Evolutionary conservation across 2,797 vertebrate species (phyloP).

Genomic region (Pseudochaenichthys georgianus): DNA sequence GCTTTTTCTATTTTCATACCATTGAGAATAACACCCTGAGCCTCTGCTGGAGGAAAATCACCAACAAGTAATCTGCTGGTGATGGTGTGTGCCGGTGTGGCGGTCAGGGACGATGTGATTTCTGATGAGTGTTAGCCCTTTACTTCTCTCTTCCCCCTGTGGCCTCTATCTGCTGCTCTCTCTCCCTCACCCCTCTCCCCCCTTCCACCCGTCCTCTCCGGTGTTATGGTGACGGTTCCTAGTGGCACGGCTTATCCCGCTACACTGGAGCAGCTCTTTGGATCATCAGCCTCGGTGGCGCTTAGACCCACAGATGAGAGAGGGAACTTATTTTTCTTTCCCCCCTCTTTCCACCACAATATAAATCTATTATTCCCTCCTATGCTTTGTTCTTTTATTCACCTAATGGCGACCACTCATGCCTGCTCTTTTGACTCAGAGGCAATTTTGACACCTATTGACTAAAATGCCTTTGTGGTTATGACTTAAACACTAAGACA

Average conservation of each 20-base stretch:
- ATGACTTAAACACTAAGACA: slow-evolving; percentile 17
- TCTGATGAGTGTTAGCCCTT: slow-evolving; percentile 53
- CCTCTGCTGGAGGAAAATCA: slow-evolving; percentile 45
- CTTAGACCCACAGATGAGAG: slow-evolving; percentile 68
- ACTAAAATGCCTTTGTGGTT: slow-evolving; percentile 46
- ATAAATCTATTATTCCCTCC: slow-evolving; percentile 57
- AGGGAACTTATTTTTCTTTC: slow-evolving; percentile 38
- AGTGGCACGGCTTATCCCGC: slow-evolving; percentile 75
- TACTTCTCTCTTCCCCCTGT: slow-evolving; percentile 47
- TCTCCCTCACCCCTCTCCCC: too few species aligned
- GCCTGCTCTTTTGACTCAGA: slow-evolving; percentile 55
- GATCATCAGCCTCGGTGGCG: slow-evolving; percentile 64
- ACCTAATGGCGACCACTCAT: slow-evolving; percentile 45
- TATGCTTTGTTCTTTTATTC: slow-evolving; percentile 69
- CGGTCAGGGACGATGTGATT: slow-evolving; percentile 26
- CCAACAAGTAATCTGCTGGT: slow-evolving; percentile 54
- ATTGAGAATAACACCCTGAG: slow-evolving; percentile 21
- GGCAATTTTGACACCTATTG: slow-evolving; percentile 57
- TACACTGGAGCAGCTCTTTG: slow-evolving; percentile 74
- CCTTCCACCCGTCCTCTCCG: slow-evolving; percentile 3
- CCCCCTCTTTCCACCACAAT: slow-evolving; percentile 45
- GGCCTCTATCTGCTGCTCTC: slow-evolving; percentile 10
- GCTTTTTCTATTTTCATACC: slow-evolving; percentile 44
- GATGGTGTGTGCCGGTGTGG: slow-evolving; percentile 26
- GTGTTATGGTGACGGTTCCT: slow-evolving; percentile 62